Base-by-base conservation (phyloP, 2,113 vertebrate genomes). In the Oreochromis spilurus region DNA sequence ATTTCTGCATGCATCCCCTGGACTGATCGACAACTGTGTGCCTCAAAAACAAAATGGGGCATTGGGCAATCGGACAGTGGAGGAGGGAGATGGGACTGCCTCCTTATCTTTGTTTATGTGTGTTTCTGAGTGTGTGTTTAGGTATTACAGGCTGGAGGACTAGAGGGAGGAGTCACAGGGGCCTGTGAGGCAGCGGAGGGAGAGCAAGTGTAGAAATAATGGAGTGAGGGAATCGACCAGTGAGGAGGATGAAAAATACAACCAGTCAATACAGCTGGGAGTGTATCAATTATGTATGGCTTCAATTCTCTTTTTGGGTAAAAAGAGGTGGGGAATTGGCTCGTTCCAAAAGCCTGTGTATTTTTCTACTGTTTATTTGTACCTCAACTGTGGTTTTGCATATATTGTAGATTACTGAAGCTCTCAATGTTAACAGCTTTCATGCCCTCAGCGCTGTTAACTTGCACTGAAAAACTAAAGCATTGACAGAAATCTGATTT, bases 271-370 rank as follows among this genome's bases (percentile, higher is more conserved):
- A 92, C 81, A 90, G 91, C 86, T 8, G 92, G 94, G 91, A 94
- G 93, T 83, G 84, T 92, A 95, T 96, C 91, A 96, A 96, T 96
- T 95, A 96, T 96, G 92, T 95, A 96, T 95, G 93, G 62, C 85
- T 91, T 86, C 91, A 93, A 82, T 87, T 81, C 81, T 87, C 82
- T 85, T 95, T 92, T 92, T 84, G 89, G 84, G 78, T 14, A 53
- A 84, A 43, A 38, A 50, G 85, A 85, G 26, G 48, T 79, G 54
- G 82, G 82, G 78, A 84, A 48, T 21, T 45, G 87, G 84, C 57
- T 34, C 26, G 43, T 38, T 40, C 31, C 36, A 75, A 60, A 72
- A 14, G 83, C 12, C 62, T 38, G 75, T 26, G 87, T 84, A 82
- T 85, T 21, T 88, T 57, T 79, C 82, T 67, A 26, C 21, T 67